Evolutionary conservation across 1,140 invertebrate species (phyloP).

Genomic region (Apocrypta bakeri): DNA sequence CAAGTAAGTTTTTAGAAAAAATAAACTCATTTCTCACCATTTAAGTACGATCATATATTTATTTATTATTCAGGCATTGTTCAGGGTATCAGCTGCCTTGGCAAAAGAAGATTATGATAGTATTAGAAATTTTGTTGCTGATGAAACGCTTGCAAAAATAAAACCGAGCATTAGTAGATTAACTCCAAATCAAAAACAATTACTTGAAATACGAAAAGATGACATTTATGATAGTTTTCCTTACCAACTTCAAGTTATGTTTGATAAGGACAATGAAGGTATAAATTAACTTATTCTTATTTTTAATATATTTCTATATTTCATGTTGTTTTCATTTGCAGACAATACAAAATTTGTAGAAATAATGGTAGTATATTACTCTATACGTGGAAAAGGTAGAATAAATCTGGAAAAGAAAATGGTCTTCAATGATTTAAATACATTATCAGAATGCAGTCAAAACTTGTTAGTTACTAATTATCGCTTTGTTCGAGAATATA

Average conservation of each 20-base stretch:
- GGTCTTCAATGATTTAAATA: neutral
- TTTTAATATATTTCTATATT: neutral
- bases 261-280: constrained; percentile 65
- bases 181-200: constrained; percentile 45
- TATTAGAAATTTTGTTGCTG: constrained; percentile 53
- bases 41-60: neutral
- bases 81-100: constrained; percentile 66
- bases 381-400: constrained; percentile 54
- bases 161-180: constrained; percentile 51
- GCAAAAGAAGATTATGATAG: constrained; percentile 54
- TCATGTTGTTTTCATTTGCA: constrained; percentile 34
- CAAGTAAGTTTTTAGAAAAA: constrained; percentile 75
- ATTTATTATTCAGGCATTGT: constrained; percentile 67
- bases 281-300: constrained; percentile 38
- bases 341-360: constrained; percentile 70
- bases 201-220: constrained; percentile 43
- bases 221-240: constrained; percentile 68
- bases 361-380: constrained; percentile 73
- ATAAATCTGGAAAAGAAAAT: neutral
- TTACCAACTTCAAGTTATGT: constrained; percentile 74
- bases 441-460: neutral
- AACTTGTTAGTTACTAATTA: constrained; percentile 68
- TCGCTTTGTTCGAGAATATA: constrained; percentile 74
- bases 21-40: neutral
- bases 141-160: constrained; percentile 51